A percentile compares a stretch with the other conserved stretches of the same genome.
phyloP scores from a whole-genome alignment of 2,113 vertebrate species.

The Cottus gobio region DNA sequence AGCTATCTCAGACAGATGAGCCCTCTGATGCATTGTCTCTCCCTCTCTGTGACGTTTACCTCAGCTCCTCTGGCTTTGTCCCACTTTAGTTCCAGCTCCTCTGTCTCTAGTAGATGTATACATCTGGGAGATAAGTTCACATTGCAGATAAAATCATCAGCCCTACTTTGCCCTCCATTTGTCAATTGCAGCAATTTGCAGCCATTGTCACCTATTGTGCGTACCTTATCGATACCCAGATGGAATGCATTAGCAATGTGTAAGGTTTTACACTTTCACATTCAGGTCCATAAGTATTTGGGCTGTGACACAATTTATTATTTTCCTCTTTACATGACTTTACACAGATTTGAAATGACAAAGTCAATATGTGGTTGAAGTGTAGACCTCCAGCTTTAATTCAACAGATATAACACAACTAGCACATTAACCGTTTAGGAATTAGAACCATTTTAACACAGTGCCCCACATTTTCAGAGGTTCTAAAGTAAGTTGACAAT shows the following conservation, averaged over 20 bases:
- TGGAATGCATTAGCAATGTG: neutral
- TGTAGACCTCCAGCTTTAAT: too few species aligned
- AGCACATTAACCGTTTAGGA: too few species aligned
- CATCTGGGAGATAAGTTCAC: constrained; percentile 27
- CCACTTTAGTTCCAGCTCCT: constrained; percentile 44
- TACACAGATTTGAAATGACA: too few species aligned
- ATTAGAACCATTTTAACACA: too few species aligned
- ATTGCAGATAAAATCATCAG: constrained; percentile 10
- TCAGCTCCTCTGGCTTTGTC: constrained; percentile 44
- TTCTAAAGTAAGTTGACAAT: too few species aligned
- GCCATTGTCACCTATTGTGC: neutral
- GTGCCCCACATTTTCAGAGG: too few species aligned
- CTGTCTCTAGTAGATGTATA: neutral
- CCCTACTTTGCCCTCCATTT: constrained; percentile 11
- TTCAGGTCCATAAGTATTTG: too few species aligned
- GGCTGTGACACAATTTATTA: too few species aligned
- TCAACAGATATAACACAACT: too few species aligned
- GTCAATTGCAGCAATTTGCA: neutral
- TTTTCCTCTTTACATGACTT: too few species aligned
- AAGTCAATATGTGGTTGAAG: too few species aligned
- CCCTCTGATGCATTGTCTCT: constrained; percentile 54
- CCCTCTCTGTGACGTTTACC: constrained; percentile 52
- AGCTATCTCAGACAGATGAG: constrained; percentile 69
- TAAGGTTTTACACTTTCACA: neutral
- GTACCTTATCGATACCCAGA: neutral